Evolutionary conservation across 2,797 vertebrate genomes (phyloP), one percentile per base, ranked within the genome.

Genomic region (Argentina silus): DNA sequence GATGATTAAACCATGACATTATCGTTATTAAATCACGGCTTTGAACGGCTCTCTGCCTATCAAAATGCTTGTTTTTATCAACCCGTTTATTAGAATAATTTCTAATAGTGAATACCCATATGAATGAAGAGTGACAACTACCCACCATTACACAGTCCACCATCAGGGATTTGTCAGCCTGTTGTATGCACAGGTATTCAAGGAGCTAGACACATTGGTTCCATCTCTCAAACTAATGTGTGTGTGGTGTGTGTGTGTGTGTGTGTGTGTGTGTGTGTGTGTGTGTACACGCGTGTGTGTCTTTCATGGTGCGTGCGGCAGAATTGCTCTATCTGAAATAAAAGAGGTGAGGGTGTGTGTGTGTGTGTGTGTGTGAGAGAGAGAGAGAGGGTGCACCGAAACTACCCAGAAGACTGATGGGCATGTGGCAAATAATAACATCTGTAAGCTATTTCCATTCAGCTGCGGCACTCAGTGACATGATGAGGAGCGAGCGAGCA

Each of bases 141-240:
- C 12, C n/a, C 12, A 14, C 50, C 0, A 6, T 15, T 15, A 51
- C 50, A 51, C 50, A 53, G 15, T 0, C 12, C 19, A 23, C 21
- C 1, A 12, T 59, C 4, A 4, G 27, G 27, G 27, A 36, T 2
- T 36, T 36, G 27, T 59, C 8, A 10, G 56, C 21, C 23, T 59
- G 21, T 27, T n/a, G 17, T 19, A 9, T n/a, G 56, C 0, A 59
- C 21, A 11, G 21, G 56, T 5, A 21, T 11, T 59, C 19, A 5
- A 21, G 17, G 56, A 59, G 8, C 9, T 59, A 17, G 6, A 17
- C 17, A 17, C 51, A 7, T 2, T 15, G 7, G 15, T 53, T n/a
- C 15, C 7, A 27, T 27, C 75, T 71, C 68, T 79, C 69, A 68
- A 62, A 72, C 62, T 65, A 64, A 47, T 61, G 51, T 60, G 62